Evolutionary conservation across 35 echinoderm and acorn worm genomes (phyloP).

Genomic region (Stichopus chloronotus): DNA sequence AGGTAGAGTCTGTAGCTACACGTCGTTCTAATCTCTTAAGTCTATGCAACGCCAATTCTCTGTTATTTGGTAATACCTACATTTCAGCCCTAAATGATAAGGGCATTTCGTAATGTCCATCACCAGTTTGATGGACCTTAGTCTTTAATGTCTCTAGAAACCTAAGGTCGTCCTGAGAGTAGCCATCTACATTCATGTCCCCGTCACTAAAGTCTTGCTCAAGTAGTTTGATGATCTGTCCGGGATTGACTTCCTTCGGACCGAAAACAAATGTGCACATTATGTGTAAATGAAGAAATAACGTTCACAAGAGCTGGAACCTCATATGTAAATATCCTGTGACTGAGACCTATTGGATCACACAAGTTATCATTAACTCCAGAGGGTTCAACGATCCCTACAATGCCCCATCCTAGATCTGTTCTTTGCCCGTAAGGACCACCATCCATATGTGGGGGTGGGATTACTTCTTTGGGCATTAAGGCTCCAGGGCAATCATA

Average conservation of each 20-base stretch:
- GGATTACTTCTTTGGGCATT: constrained; percentile 57
- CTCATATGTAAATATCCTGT: background rate
- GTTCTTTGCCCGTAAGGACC: constrained; percentile 67
- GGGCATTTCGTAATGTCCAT: constrained; percentile 77
- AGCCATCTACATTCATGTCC: background rate
- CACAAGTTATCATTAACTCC: too few relatives aligned
- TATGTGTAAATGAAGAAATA: too few relatives aligned
- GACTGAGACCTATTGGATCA: constrained; percentile 46
- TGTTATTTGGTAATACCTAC: constrained; percentile 66
- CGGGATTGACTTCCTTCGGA: constrained; percentile 50
- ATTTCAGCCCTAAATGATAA: constrained; percentile 65
- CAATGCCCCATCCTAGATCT: constrained; percentile 73
- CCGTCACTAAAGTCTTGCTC: constrained; percentile 57
- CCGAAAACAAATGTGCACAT: background rate
- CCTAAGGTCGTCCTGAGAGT: constrained; percentile 64
- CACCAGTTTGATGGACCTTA: constrained; percentile 47
- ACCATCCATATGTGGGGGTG: background rate
- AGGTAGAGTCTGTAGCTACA: constrained; percentile 41
- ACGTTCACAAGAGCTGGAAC: background rate
- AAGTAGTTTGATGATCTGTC: constrained; percentile 36
- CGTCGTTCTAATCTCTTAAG: constrained; percentile 51
- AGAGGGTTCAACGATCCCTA: constrained; percentile 54
- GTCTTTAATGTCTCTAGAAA: constrained; percentile 60
- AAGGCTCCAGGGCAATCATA: constrained; percentile 77
- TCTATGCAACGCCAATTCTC: constrained; percentile 34